These are phyloP conservation scores for Zaprionus inermis DNA, from an alignment of 1,140 invertebrate species.

Conservation along the genomic window DNA sequence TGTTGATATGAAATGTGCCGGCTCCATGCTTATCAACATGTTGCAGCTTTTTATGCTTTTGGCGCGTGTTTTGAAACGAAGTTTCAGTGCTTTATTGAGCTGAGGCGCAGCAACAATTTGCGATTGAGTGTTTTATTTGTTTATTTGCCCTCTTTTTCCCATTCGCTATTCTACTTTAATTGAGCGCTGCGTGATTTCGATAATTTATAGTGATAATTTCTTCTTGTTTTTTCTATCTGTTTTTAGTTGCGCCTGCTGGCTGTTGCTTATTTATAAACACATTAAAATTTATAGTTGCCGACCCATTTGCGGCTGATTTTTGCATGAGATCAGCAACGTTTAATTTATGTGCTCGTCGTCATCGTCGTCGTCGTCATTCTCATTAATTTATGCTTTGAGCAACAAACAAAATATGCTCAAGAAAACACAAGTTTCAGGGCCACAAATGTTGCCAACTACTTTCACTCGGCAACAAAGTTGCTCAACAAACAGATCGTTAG, in stretches of 20 bases:
- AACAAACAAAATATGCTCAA: slow-evolving; percentile 32
- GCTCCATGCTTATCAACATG: slow-evolving; percentile 48
- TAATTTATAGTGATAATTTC: slow-evolving; percentile 63
- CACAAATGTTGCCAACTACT: slow-evolving; percentile 29
- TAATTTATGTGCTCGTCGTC: slow-evolving; percentile 66
- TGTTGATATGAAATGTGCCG: slow-evolving; percentile 42
- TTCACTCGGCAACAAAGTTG: slow-evolving; percentile 25
- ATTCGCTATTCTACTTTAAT: slow-evolving; percentile 37
- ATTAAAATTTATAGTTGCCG: slow-evolving; percentile 75
- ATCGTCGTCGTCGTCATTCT: slow-evolving; percentile 29
- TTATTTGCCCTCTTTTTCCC: slow-evolving; percentile 4
- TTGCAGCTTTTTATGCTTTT: slow-evolving; percentile 44
- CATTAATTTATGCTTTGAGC: slow-evolving; percentile 61
- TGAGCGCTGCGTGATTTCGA: slow-evolving; percentile 61
- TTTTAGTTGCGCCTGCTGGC: slow-evolving; percentile 33
- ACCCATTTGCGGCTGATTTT: slow-evolving; percentile 59
- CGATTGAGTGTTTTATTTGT: slow-evolving; percentile 10
- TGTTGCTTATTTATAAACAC: slow-evolving; percentile 75
- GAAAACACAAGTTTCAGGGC: neutral
- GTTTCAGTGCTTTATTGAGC: slow-evolving; percentile 22
- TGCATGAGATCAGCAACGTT: slow-evolving; percentile 71
- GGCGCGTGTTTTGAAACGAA: slow-evolving; percentile 46
- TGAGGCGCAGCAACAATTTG: slow-evolving; percentile 4
- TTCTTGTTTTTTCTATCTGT: slow-evolving; percentile 28
- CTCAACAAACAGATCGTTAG: neutral